These are phyloP conservation scores for Drosophila prostipennis DNA, from an alignment of 2,888 invertebrate genomes.

Conservation along the genomic window DNA sequence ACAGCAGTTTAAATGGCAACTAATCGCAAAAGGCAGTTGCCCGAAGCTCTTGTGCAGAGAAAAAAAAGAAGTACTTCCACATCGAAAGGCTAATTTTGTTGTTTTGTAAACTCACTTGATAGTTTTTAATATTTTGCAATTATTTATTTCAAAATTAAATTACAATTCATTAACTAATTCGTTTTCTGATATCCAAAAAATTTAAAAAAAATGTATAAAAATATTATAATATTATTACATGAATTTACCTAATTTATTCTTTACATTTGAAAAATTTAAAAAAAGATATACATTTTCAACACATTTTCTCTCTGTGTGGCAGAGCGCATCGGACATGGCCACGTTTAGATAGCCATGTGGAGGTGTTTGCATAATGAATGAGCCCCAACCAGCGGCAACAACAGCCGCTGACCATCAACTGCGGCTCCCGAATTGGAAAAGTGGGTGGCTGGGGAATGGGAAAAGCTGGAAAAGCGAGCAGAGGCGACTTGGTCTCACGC, in stretches of 20 bases:
- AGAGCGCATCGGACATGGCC: conserved; percentile 30
- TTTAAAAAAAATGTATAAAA: too few relatives aligned
- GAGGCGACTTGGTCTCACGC: conserved; percentile 31
- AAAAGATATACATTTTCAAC: too few relatives aligned
- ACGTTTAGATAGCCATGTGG: conserved; percentile 51
- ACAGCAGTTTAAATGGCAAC: conserved; percentile 78
- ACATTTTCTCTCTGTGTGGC: conserved; percentile 3
- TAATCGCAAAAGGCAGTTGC: conserved; percentile 65
- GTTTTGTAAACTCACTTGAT: too few relatives aligned
- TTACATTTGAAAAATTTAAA: too few relatives aligned
- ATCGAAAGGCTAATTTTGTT: too few relatives aligned
- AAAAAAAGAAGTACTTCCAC: background rate
- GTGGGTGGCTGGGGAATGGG: conserved; percentile 10
- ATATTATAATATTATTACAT: too few relatives aligned
- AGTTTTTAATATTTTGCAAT: too few relatives aligned
- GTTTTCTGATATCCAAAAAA: too few relatives aligned
- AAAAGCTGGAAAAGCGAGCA: background rate
- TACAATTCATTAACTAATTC: too few relatives aligned
- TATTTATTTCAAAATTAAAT: too few relatives aligned
- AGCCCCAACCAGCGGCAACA: conserved; percentile 41
- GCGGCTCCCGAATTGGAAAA: conserved; percentile 54
- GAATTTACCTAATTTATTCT: too few relatives aligned
- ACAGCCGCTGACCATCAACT: conserved; percentile 52
- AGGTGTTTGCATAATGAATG: conserved; percentile 80
- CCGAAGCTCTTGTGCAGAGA: background rate